phyloP scores from a whole-genome alignment of 2,888 invertebrate species.

The Geophilus truncorum region DNA sequence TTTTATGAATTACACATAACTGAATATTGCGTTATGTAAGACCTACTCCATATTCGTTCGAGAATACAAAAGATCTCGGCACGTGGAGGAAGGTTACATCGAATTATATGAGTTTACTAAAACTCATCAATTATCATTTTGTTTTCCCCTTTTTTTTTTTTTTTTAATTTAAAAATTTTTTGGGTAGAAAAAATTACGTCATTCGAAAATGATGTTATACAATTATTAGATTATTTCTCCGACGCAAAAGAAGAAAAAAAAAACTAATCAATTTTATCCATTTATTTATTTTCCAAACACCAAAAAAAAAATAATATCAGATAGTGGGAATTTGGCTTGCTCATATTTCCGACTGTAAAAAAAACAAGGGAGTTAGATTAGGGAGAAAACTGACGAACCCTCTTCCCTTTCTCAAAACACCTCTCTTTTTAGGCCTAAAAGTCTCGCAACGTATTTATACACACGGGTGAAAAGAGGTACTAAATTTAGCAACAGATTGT shows the following conservation, averaged over 20 bases:
- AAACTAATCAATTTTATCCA: too few relatives aligned
- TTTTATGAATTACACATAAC: slow-evolving; percentile 27
- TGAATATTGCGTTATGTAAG: slow-evolving; percentile 27
- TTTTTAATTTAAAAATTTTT: too few relatives aligned
- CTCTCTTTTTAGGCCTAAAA: not conserved
- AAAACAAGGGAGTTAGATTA: not conserved
- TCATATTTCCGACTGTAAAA: not conserved
- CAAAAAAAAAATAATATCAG: not conserved
- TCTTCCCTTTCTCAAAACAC: not conserved
- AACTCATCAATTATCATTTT: not conserved
- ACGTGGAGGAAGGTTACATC: not conserved
- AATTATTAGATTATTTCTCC: too few relatives aligned
- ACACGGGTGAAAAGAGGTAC: not conserved
- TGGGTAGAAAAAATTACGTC: too few relatives aligned
- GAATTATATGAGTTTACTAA: not conserved
- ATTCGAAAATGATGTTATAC: too few relatives aligned
- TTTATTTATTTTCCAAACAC: too few relatives aligned
- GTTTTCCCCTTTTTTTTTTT: not conserved
- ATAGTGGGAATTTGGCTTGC: not conserved
- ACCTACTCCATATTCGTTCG: slow-evolving; percentile 21
- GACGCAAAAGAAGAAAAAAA: too few relatives aligned
- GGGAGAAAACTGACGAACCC: not conserved
- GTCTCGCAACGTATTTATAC: not conserved
- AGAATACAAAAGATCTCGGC: slow-evolving; percentile 18
- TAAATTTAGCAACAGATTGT: not conserved